Base-by-base conservation (phyloP, 92 coral and sea anemone species). In the Paramuricea clavata region DNA sequence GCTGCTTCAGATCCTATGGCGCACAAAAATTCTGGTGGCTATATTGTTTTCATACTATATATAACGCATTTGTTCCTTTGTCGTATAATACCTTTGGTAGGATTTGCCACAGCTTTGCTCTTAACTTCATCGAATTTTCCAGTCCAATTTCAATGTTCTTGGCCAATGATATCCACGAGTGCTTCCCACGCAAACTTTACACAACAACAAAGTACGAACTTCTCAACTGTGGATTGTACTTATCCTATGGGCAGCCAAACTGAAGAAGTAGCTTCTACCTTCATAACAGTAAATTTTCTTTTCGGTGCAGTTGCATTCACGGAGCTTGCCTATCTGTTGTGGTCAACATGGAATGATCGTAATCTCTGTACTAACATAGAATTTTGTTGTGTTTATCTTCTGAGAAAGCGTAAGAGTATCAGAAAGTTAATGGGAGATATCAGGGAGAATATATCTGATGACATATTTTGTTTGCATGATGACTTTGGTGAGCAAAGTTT, bases 361-460 rank as follows among this genome's bases (percentile, higher is more conserved):
- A 72, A n/a, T 26, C 22, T 72, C 6, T 12, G 19, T 10, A 72
- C 50, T 41, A 54, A 72, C 57, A 1, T 1, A 2, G 78, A 72
- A 22, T 72, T 72, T 44, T 72, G 78, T 23, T 27, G 42, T 12
- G 52, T 72, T 35, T 72, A 72, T 22, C 41, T 72, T 31, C 23
- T 72, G 78, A 72, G 78, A 72, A 72, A 72, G 78, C 52, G 78
- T 28, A 65, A 72, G 5, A 19, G 78, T 11, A 41, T 72, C 13
- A 0, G 78, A 35, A 72, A 72, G 12, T 72, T 72, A 11, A 35
- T 41, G 17, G 23, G 36, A 41, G 13, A 17, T 25, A 27, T 34
- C 30, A 35, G 78, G 22, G 28, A 44, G 57, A 26, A 19, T 33
- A 30, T 30, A 17, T 26, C 44, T n/a, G 39, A 65, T 0, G 36